Conservation (phyloP, 1,140 invertebrate genomes). For the Artemia franciscana region DNA sequence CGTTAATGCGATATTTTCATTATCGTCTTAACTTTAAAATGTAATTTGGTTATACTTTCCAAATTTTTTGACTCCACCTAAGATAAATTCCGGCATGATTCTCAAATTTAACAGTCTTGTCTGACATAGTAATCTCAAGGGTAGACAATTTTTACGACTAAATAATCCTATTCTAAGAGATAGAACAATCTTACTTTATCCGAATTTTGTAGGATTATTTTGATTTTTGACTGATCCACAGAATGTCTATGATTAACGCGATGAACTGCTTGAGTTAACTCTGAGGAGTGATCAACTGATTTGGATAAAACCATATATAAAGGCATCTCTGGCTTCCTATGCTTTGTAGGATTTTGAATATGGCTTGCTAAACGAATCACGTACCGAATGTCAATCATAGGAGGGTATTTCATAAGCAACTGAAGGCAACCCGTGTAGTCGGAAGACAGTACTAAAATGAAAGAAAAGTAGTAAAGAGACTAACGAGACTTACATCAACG, state of each 20-base stretch:
- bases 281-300: background rate
- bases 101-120: no score
- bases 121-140: no score
- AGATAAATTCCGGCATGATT: no score
- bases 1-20: no score
- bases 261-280: background rate
- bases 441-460: conserved; percentile 24
- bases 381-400: conserved; percentile 31
- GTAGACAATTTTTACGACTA: no score
- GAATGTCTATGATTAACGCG: background rate
- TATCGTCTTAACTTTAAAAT: no score
- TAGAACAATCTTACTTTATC: background rate
- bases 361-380: conserved; percentile 36
- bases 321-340: background rate
- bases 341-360: conserved; percentile 26
- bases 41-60: no score
- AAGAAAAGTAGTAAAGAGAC: background rate
- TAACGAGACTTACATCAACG: background rate
- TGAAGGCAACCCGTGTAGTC: conserved; percentile 37
- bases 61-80: no score
- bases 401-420: conserved; percentile 39
- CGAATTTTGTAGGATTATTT: background rate
- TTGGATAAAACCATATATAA: background rate
- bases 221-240: background rate
- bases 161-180: no score